A percentile compares a stretch with the other conserved stretches of the same genome.
These are phyloP conservation scores for Sebastes kiyomatsui DNA, from an alignment of 2,797 vertebrate species.

Conservation along the genomic window DNA sequence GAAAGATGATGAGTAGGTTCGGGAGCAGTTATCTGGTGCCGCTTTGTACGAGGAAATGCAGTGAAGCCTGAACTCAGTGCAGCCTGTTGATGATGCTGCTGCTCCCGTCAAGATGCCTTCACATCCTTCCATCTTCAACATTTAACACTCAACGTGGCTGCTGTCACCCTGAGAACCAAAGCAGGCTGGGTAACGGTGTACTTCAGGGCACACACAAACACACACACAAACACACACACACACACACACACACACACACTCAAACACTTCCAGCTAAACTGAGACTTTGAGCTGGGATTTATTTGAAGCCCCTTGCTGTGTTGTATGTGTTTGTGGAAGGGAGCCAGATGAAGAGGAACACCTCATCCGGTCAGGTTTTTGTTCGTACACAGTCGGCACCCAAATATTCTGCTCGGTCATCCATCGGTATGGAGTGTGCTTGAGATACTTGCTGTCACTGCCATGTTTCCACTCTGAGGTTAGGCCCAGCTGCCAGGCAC, in stretches of 20 bases:
- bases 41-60: slow-evolving; percentile 38
- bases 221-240: not conserved
- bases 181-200: not conserved
- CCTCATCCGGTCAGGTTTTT: not conserved
- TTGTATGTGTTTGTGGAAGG: not conserved
- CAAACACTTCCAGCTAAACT: not conserved
- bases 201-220: not conserved
- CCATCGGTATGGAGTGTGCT: not conserved
- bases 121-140: slow-evolving; percentile 2
- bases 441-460: slow-evolving; percentile 41
- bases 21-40: not conserved
- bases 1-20: slow-evolving; percentile 89
- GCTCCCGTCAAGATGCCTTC: slow-evolving; percentile 32
- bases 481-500: not conserved
- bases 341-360: not conserved
- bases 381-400: not conserved
- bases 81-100: slow-evolving; percentile 26
- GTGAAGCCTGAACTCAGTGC: slow-evolving; percentile 22
- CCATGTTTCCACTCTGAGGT: slow-evolving; percentile 26
- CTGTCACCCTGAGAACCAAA: slow-evolving; percentile 21
- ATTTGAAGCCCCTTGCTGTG: not conserved
- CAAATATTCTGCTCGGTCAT: not conserved
- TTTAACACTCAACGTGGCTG: not conserved
- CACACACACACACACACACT: not conserved
- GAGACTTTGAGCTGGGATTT: not conserved